Conservation (phyloP, 2,888 invertebrate genomes). For the Perdita meconis region DNA sequence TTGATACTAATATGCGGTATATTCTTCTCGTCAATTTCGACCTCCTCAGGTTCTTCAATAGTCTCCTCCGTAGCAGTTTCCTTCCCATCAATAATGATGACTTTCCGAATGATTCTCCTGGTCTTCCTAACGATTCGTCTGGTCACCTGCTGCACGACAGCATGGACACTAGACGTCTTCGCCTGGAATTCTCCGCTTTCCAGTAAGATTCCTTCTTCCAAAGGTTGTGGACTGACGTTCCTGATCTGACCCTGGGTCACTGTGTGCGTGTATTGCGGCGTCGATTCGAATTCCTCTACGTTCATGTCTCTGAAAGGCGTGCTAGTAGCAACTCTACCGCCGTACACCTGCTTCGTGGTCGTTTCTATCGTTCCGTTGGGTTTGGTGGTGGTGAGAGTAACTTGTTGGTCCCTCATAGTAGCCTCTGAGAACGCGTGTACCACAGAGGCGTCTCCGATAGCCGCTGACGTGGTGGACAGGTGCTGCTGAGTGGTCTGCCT, state of each 20-base stretch:
- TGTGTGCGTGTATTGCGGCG: conserved; percentile 87
- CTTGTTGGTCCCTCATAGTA: conserved; percentile 88
- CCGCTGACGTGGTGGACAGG: conserved; percentile 86
- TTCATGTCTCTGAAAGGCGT: conserved; percentile 88
- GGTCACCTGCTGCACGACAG: conserved; percentile 93
- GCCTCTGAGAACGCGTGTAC: conserved; percentile 89
- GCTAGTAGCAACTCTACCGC: conserved; percentile 87
- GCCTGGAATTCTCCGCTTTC: conserved; percentile 85
- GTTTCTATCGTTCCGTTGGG: conserved; percentile 88
- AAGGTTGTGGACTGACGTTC: conserved; percentile 80
- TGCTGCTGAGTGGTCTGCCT: conserved; percentile 88
- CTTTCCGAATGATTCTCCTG: conserved; percentile 90
- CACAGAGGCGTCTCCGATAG: conserved; percentile 86
- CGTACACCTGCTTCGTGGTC: conserved; percentile 87
- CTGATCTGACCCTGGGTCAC: conserved; percentile 86
- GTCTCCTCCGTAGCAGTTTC: conserved; percentile 93
- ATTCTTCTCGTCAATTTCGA: conserved; percentile 90
- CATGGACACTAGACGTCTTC: conserved; percentile 90
- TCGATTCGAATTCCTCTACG: conserved; percentile 88
- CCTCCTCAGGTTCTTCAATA: conserved; percentile 92
- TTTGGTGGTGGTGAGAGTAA: conserved; percentile 86
- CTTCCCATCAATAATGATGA: conserved; percentile 92
- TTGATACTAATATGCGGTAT: conserved; percentile 90
- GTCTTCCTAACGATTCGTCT: conserved; percentile 91
- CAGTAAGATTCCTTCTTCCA: conserved; percentile 67